A percentile compares a stretch with the other conserved stretches of the same genome.
Conservation (phyloP, 2,113 vertebrate genomes). For the Excalfactoria chinensis region DNA sequence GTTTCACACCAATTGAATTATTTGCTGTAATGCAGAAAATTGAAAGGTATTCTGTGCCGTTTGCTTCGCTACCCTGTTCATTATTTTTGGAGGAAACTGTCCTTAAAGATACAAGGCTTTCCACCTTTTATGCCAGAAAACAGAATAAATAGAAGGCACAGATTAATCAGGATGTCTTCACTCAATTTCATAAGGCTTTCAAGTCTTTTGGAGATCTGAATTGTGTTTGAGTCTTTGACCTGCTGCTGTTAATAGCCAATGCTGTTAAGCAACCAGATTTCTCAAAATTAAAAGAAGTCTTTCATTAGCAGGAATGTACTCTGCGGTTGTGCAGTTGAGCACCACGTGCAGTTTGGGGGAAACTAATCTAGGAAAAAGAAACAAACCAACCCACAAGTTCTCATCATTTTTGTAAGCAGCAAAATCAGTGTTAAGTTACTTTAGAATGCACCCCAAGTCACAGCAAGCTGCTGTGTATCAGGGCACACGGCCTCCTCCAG, state of each 20-base stretch:
- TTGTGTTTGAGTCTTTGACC: not conserved
- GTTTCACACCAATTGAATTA: not conserved
- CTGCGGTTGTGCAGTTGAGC: not conserved
- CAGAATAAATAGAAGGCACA: not conserved
- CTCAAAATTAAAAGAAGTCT: conserved; percentile 14
- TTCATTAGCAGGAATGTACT: not conserved
- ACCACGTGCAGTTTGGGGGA: not conserved
- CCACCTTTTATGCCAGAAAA: not conserved
- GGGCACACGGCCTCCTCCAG: conserved; percentile 38
- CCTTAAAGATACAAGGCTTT: not conserved
- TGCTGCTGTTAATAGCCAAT: not conserved
- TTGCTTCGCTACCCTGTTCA: not conserved
- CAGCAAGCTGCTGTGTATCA: conserved; percentile 31
- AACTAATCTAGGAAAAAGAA: not conserved
- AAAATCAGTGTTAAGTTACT: conserved; percentile 35
- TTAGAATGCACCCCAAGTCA: conserved; percentile 25
- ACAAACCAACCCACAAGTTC: not conserved
- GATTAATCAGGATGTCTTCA: not conserved
- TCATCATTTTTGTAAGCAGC: conserved; percentile 16
- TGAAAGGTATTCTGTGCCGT: not conserved
- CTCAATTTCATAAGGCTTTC: not conserved
- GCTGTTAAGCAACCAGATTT: not conserved
- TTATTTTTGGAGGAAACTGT: not conserved
- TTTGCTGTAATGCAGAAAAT: not conserved
- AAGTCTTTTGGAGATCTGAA: not conserved